Conservation (phyloP, 2,113 vertebrate genomes). For the Nettapus auritus region DNA sequence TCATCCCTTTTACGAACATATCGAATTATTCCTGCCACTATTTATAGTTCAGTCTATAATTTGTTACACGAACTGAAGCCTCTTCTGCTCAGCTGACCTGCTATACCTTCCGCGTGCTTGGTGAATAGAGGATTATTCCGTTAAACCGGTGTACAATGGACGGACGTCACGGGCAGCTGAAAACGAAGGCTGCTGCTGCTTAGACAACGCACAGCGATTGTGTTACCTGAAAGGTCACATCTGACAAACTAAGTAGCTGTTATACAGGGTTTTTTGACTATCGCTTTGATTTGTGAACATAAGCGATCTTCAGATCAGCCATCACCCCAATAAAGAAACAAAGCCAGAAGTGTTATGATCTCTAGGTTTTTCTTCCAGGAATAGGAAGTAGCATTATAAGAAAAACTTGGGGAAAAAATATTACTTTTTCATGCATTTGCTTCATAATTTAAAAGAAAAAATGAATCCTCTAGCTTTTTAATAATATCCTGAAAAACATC, state of each 20-base stretch:
- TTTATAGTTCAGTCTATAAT: constrained; percentile 33
- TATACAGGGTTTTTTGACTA: not conserved
- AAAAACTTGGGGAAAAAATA: not conserved
- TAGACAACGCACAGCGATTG: not conserved
- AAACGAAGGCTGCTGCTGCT: not conserved
- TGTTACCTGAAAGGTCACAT: not conserved
- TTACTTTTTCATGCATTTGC: not conserved
- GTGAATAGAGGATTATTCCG: not conserved
- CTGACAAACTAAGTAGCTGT: not conserved
- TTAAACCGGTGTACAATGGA: not conserved
- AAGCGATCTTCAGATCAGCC: not conserved
- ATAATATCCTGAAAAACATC: not conserved
- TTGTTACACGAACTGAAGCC: constrained; percentile 26
- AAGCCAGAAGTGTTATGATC: not conserved
- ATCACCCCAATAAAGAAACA: not conserved
- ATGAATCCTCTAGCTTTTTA: not conserved
- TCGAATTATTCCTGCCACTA: constrained; percentile 20
- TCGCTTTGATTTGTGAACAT: not conserved
- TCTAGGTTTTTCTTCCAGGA: not conserved
- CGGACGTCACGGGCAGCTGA: not conserved
- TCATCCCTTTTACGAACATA: not conserved
- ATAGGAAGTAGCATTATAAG: not conserved
- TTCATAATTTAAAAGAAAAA: not conserved
- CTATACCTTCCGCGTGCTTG: not conserved
- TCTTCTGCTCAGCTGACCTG: constrained; percentile 10